Evolutionary conservation across 2,888 invertebrate species (phyloP), one percentile per base, ranked within the genome.

Genomic region (Drosophila kanekoi): DNA sequence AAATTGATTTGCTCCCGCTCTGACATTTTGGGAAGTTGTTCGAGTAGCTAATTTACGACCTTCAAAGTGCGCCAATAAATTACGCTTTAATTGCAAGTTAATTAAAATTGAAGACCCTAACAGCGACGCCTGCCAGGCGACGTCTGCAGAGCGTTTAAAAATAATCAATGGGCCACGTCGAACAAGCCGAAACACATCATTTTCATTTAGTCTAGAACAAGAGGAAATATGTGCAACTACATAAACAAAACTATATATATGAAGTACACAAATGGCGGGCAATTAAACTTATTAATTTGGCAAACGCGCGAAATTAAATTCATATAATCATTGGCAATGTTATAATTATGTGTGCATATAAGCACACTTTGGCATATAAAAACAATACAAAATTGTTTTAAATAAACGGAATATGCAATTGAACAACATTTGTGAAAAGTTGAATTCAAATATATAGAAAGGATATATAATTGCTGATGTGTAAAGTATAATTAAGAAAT

Each of bases 11-110:
- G 62, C 67, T 52, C 62, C 13, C 37, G 51, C 44, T 48, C 65
- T 64, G 72, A 72, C 74, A 77, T 72, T 81, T 77, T 69, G 23
- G 32, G 58, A 73, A 66, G 52, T 54, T 59, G 41, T 48, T 53
- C 64, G 66, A 56, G 67, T 63, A 64, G 67, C 68, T 82, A 84
- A 86, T 85, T 85, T 84, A 85, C 72, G 76, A 58, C 72, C 79
- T 75, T 84, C 87, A 85, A 84, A 82, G 75, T 74, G 75, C 75
- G 79, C 68, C 82, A 72, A 82, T 86, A 86, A 86, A 86, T 86
- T 87, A 65, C n/a, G 35, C 66, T 70, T 86, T 84, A 87, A 87
- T 86, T 84, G 79, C 87, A 68, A 77, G 71, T 79, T 79, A 77
- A 86, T 84, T 83, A 82, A 84, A 81, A 80, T 62, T 58, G 67